phyloP scores from a whole-genome alignment of 1,140 invertebrate species.

The Oppia nitens region DNA sequence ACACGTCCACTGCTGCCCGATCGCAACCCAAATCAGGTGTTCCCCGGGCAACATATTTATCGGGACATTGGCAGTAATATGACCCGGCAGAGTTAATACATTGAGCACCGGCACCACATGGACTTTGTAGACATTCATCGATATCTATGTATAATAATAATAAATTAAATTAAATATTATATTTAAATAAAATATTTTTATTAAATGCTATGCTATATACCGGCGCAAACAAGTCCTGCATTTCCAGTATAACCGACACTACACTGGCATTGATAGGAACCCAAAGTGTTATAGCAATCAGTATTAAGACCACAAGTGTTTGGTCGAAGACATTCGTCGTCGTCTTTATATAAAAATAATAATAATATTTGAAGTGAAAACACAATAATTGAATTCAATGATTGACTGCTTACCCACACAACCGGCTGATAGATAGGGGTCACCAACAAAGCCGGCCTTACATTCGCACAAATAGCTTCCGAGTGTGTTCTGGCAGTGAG shows the following conservation, averaged over 20 bases:
- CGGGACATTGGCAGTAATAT: constrained; percentile 66
- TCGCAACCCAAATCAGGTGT: constrained; percentile 17
- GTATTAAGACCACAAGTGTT: constrained; percentile 33
- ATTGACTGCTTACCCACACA: constrained; percentile 18
- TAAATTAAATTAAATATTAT: not conserved
- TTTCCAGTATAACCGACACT: constrained; percentile 58
- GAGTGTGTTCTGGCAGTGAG: constrained; percentile 49
- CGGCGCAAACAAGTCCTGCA: constrained; percentile 19
- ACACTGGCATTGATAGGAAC: constrained; percentile 61
- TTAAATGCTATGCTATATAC: not conserved
- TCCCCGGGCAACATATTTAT: constrained; percentile 15
- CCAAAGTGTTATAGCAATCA: constrained; percentile 52
- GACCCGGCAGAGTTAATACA: constrained; percentile 66
- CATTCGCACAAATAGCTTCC: constrained; percentile 65
- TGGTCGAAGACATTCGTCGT: constrained; percentile 20
- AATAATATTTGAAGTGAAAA: not conserved
- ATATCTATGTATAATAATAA: constrained; percentile 17
- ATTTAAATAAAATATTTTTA: not conserved
- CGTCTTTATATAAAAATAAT: constrained; percentile 16
- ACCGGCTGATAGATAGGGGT: constrained; percentile 27
- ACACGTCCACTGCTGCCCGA: constrained; percentile 15
- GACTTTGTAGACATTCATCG: constrained; percentile 29
- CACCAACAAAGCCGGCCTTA: constrained; percentile 55
- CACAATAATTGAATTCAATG: not conserved
- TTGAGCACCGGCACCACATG: constrained; percentile 64